Percentiles rank a stretch among this genome's conserved stretches.
Evolutionary conservation across 64 coral and sea anemone genomes (phyloP).

Genomic region (Dendrophyllia cribrosa): DNA sequence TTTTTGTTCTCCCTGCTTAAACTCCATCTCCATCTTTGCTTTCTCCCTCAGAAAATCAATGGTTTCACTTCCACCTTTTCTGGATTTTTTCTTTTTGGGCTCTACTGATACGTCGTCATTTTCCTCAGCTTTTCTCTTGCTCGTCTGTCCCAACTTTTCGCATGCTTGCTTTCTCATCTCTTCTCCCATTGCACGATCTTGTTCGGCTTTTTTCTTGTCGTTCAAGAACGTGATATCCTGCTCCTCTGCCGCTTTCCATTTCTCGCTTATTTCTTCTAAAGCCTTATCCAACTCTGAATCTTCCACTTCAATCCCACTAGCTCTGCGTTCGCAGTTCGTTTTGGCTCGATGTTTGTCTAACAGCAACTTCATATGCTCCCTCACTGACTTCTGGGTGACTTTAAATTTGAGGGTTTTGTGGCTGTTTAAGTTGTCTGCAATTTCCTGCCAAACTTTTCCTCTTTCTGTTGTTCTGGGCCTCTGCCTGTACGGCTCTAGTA

Average conservation of each 20-base stretch:
- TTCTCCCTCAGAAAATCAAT: slow-evolving; percentile 64
- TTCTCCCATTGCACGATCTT: slow-evolving; percentile 51
- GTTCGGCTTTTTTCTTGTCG: slow-evolving; percentile 52
- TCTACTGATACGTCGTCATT: slow-evolving; percentile 49
- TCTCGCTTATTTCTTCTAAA: slow-evolving; percentile 28
- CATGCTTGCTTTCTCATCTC: slow-evolving; percentile 16
- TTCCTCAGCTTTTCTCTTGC: slow-evolving; percentile 11
- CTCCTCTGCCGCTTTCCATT: slow-evolving; percentile 45
- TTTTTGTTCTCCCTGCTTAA: slow-evolving; percentile 55
- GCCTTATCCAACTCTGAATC: not conserved
- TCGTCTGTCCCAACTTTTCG: slow-evolving; percentile 33
- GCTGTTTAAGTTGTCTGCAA: too few relatives aligned
- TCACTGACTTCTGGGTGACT: slow-evolving; percentile 6
- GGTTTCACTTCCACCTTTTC: slow-evolving; percentile 64
- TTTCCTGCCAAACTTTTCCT: too few relatives aligned
- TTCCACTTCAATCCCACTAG: slow-evolving; percentile 28
- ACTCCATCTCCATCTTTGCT: slow-evolving; percentile 38
- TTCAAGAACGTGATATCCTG: slow-evolving; percentile 20
- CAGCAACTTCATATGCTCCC: slow-evolving; percentile 37
- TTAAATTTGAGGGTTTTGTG: too few relatives aligned
- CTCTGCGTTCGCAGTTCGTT: slow-evolving; percentile 42
- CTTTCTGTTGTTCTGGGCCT: slow-evolving; percentile 29
- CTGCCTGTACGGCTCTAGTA: too few relatives aligned
- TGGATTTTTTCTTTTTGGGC: slow-evolving; percentile 46
- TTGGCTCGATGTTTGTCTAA: slow-evolving; percentile 9